Evolutionary conservation across 2,888 invertebrate genomes (phyloP), one percentile per base, ranked within the genome.

Genomic region (Proisotoma minuta): DNA sequence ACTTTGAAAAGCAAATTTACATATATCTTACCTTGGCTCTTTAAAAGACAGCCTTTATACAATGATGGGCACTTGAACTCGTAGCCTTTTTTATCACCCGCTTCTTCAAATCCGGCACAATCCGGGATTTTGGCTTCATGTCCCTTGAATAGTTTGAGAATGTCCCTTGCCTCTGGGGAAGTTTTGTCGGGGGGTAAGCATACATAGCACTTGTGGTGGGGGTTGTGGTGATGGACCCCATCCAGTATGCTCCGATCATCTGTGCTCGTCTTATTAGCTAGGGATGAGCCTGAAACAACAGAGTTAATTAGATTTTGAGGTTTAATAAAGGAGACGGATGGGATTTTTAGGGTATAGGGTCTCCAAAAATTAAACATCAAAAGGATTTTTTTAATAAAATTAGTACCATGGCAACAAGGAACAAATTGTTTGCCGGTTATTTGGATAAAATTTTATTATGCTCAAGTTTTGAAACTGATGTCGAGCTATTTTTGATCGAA

Each of bases 101-200:
- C 48, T 49, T 59, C 57, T 54, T 62, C 57, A 60, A 62, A 66
- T 53, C 59, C 62, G 15, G 43, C 18, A 43, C 43, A 43, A n/a
- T 43, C 43, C 43, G 29, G 5, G 23, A 39, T 15, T 10, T 52
- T 39, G 47, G 34, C 40, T 5, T 23, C 24, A 20, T 39, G 15
- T 4, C 10, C 15, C 39, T 60, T 62, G 59, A 68, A 68, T 29
- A 59, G 51, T n/a, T 52, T 59, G 40, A 60, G 24, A 50, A 65
- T 68, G 50, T 65, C 65, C 50, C 63, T 51, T 1, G 62, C 62
- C 34, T 54, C 60, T 43, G 61, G 47, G 27, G 68, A 65, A 40
- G 52, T 61, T 51, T 62, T 65, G 60, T 68, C 63, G 20, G 57
- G 59, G 34, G 68, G 68, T 22, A 68, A 63, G 34, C 68, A 68